These are phyloP conservation scores for Podabrus alpinus DNA, from an alignment of 2,888 invertebrate species.

Conservation along the genomic window DNA sequence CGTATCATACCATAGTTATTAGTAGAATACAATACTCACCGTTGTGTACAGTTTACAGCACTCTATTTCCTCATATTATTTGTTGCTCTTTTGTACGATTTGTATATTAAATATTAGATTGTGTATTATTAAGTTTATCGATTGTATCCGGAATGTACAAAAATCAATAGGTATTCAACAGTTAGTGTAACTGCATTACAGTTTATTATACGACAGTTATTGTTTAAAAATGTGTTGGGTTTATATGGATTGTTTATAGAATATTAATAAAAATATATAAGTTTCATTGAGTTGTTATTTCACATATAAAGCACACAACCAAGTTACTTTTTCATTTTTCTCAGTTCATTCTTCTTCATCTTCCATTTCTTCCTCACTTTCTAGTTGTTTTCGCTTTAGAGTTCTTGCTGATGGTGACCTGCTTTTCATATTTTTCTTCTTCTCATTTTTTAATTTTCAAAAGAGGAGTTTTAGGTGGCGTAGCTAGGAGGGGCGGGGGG, in stretches of 20 bases:
- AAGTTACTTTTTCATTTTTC: no score
- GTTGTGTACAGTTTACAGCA: constrained; percentile 56
- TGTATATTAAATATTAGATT: constrained; percentile 24
- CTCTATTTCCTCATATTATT: constrained; percentile 31
- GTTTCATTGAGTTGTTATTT: not conserved
- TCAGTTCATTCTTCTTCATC: no score
- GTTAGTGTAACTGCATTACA: constrained; percentile 30
- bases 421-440: no score
- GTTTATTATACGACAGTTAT: constrained; percentile 35
- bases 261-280: constrained; percentile 30
- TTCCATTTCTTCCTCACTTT: no score
- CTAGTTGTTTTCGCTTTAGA: no score
- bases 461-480: no score
- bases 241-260: constrained; percentile 56
- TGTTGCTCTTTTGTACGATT: constrained; percentile 41
- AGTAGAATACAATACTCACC: constrained; percentile 52
- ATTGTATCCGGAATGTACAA: constrained; percentile 48
- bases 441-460: no score
- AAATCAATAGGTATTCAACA: constrained; percentile 35
- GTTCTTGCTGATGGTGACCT: no score
- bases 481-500: no score
- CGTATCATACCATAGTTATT: constrained; percentile 47
- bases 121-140: constrained; percentile 39
- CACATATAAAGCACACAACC: not conserved
- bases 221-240: constrained; percentile 52